Conservation (phyloP, 2,797 vertebrate genomes). For the Peromyscus melanophrys region DNA sequence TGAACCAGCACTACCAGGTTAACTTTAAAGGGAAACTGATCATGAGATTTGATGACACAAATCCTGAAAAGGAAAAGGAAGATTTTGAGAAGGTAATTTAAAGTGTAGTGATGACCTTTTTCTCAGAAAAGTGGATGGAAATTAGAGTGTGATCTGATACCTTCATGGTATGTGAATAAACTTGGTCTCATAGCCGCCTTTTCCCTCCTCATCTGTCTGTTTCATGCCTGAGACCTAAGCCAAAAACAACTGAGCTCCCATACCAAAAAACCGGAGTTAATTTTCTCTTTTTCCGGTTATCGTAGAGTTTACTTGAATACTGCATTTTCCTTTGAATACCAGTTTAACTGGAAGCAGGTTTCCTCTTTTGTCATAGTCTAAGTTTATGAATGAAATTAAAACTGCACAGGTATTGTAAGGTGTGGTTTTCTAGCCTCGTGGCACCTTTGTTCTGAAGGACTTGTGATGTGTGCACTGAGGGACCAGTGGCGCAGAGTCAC, state of each 20-base stretch:
- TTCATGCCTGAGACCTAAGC: conserved; percentile 34
- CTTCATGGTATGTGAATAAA: conserved; percentile 46
- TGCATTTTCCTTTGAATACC: conserved; percentile 15
- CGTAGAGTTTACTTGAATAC: conserved; percentile 21
- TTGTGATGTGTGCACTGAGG: background rate
- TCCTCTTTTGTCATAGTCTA: background rate
- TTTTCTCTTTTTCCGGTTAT: conserved; percentile 3
- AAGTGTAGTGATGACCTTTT: conserved; percentile 72
- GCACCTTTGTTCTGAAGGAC: conserved; percentile 27
- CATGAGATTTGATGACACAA: conserved; percentile 99
- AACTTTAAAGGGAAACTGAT: conserved; percentile 99
- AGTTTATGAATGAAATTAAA: conserved; percentile 44
- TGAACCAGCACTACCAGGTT: conserved; percentile 99
- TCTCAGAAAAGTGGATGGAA: conserved; percentile 72
- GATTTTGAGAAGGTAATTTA: conserved; percentile 98
- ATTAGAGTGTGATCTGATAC: background rate
- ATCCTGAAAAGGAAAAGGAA: conserved; percentile 99
- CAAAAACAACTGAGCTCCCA: background rate
- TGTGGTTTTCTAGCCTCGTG: conserved; percentile 4
- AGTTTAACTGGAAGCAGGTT: background rate
- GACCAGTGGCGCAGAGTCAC: too few species aligned
- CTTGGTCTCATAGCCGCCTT: conserved; percentile 26
- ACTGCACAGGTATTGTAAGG: conserved; percentile 19
- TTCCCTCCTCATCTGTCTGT: background rate
- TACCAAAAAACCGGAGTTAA: conserved; percentile 13